Base-by-base conservation (phyloP, 1,140 invertebrate species). In the Tetramorium parvispinum region DNA sequence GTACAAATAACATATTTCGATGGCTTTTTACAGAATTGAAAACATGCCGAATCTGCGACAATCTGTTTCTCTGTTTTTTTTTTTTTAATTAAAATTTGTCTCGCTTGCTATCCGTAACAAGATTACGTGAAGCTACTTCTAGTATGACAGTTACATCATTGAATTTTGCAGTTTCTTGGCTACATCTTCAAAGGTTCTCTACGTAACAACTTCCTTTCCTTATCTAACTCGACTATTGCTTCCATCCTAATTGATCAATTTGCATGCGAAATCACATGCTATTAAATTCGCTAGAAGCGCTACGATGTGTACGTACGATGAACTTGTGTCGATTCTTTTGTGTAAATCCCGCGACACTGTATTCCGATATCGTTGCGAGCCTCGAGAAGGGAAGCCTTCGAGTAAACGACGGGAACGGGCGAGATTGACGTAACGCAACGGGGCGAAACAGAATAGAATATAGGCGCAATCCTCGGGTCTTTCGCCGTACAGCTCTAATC, bases 401-500 rank as follows among this genome's bases (percentile, higher is more conserved):
- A 75, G 68, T 59, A 18, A 70, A 40, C 51, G 43, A 27, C 21
- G 61, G 27, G 18, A 65, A n/a, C 24, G 24, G 40, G 40, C 11
- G 37, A 40, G 85, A 65, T 71, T 51, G 71, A 59, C 59, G 68
- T 81, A 90, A 79, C 85, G 78, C 70, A 87, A 90, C 63, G 68
- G 55, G 88, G 86, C 46, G 75, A 75, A 88, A 86, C 83, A 88
- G 78, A 83, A 77, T 68, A 66, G 46, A 53, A 78, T 37, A 57
- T 83, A 83, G n/a, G 27, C 32, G 53, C 53, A 75, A 43, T 18
- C 66, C 65, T 27, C 51, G 43, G 27, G 32, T 57, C 65, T 76
- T 81, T 61, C 32, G 32, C 10, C 6, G 59, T 79, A 73, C 85
- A 82, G 92, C 82, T 93, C 93, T 91, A 92, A 93, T 94, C 90